Evolutionary conservation across 2,888 invertebrate species (phyloP).

Genomic region (Miltochrista miniata): DNA sequence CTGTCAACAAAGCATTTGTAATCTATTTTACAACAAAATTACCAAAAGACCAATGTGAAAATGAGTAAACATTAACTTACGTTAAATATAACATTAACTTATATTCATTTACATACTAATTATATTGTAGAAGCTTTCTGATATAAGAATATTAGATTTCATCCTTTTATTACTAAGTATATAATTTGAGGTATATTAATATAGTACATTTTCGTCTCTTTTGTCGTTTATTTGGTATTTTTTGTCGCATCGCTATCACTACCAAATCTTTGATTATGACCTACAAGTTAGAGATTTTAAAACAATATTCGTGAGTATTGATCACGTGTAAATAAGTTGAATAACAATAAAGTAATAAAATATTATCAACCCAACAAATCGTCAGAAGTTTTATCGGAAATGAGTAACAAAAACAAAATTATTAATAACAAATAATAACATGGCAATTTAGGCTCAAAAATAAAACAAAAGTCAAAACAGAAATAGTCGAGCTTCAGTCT

Average conservation of each 20-base stretch:
- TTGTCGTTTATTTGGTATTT: background rate
- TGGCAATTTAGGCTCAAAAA: background rate
- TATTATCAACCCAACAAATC: background rate
- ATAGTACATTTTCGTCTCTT: background rate
- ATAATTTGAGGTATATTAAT: background rate
- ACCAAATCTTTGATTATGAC: background rate
- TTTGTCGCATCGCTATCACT: background rate
- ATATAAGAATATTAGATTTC: conserved; percentile 2
- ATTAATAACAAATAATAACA: background rate
- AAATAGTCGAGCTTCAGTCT: too few relatives aligned
- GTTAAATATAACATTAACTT: conserved; percentile 26
- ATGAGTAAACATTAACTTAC: conserved; percentile 19
- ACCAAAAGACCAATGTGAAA: conserved; percentile 17
- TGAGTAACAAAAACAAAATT: background rate
- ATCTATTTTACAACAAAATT: conserved; percentile 13
- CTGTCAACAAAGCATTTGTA: conserved; percentile 1
- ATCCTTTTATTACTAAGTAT: background rate
- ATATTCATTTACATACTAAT: conserved; percentile 11
- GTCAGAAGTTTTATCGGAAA: too few relatives aligned
- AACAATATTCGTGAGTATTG: background rate
- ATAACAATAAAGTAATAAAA: background rate
- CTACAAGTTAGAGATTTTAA: background rate
- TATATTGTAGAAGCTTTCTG: conserved; percentile 17
- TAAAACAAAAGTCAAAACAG: background rate
- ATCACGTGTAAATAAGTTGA: background rate